These are phyloP conservation scores for Rattus rattus DNA, from an alignment of 2,113 vertebrate genomes.

Conservation along the genomic window DNA sequence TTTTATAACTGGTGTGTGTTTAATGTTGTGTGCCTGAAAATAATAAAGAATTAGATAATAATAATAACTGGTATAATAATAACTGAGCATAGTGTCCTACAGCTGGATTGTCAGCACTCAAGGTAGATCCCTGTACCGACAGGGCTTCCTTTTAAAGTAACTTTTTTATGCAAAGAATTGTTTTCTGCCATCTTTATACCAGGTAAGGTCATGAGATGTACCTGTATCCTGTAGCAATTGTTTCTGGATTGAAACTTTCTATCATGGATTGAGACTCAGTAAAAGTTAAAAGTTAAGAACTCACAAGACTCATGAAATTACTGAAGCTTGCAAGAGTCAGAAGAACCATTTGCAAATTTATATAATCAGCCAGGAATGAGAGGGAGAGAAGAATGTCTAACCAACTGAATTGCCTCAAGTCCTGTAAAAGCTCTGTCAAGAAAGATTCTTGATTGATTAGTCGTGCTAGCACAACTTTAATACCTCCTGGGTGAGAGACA, in stretches of 20 bases:
- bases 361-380: neutral
- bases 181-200: neutral
- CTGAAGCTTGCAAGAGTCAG: neutral
- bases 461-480: neutral
- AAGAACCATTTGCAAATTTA: neutral
- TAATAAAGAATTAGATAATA: neutral
- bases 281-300: neutral
- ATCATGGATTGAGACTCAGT: neutral
- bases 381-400: neutral
- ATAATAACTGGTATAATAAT: neutral
- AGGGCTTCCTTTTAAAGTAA: rapidly evolving
- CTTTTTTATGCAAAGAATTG: neutral
- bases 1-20: neutral
- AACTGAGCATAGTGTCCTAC: neutral
- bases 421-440: neutral
- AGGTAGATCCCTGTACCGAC: neutral
- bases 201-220: neutral
- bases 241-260: neutral
- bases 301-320: neutral
- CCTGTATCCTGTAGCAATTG: neutral
- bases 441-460: neutral
- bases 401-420: neutral
- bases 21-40: neutral
- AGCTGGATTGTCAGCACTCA: neutral
- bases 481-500: neutral